Evolutionary conservation across 1,140 invertebrate genomes (phyloP), one percentile per base, ranked within the genome.

Genomic region (Drosophila obscura): DNA sequence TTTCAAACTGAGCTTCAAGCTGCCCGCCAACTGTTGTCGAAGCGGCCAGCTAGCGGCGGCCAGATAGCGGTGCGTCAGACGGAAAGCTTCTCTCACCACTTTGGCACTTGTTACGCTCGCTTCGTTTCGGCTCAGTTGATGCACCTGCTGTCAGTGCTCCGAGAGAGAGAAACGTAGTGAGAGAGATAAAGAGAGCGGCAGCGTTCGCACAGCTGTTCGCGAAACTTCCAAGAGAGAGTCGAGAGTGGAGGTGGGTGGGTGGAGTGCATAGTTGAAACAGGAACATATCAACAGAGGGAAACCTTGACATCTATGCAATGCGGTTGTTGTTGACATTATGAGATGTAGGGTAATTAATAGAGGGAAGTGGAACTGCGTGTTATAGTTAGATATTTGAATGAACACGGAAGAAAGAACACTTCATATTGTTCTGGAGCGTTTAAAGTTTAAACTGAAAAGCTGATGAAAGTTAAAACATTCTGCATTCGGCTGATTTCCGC

Each of bases 1-100:
- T 90, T 88, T 85, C 72, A 77, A 78, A 85, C 78, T 85, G 69
- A 55, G 60, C 65, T 58, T 19, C 51, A 52, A 22, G 52, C 19
- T 22, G 56, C 50, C 43, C 31, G 28, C 53, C 39, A 48, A 61
- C 35, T 65, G 46, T 57, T 46, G 39, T 28, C 26, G 19, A 46
- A 53, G 19, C 28, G 44, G 57, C n/a, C 19, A 22, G 13, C 5
- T 19, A 35, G 16, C n/a, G 24, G 26, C 2, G 31, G 51, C 51
- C 15, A 22, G 28, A 8, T 39, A 39, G 35, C 35, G 45, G n/a
- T n/a, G 45, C 56, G 58, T 22, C 67, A 62, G 66, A 65, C 73
- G 71, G 50, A 81, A 77, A 80, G 75, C 75, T 68, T 26, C 53
- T 56, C 45, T 83, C 74, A 52, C 58, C 69, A 68, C 73, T 67